A percentile compares a stretch with the other conserved stretches of the same genome.
phyloP scores from a whole-genome alignment of 1,140 invertebrate genomes.

The Varroa destructor region DNA sequence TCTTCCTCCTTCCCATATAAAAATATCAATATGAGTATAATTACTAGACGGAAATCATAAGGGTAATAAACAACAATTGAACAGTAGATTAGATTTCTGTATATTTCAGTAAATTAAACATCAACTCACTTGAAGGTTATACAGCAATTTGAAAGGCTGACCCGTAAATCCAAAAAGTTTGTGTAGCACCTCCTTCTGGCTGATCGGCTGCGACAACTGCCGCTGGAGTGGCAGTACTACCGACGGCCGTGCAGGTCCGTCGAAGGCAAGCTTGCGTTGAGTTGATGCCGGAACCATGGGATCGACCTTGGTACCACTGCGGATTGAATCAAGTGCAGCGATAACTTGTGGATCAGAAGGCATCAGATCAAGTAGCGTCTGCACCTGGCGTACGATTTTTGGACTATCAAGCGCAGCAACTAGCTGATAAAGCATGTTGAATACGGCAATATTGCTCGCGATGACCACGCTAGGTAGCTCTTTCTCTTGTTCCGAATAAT shows the following conservation, averaged over 20 bases:
- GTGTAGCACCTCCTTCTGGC: conserved; percentile 40
- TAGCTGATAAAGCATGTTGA: conserved; percentile 46
- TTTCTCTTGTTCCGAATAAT: conserved; percentile 41
- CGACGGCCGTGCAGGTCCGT: conserved; percentile 34
- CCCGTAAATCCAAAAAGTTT: conserved; percentile 41
- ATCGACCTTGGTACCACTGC: conserved; percentile 23
- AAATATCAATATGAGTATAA: conserved; percentile 19
- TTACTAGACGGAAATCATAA: conserved; percentile 22
- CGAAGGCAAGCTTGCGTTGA: conserved; percentile 31
- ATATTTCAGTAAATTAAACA: no score
- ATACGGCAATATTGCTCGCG: conserved; percentile 44
- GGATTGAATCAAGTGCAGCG: conserved; percentile 42
- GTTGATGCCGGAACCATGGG: conserved; percentile 30
- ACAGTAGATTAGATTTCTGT: conserved; percentile 21
- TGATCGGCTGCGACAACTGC: conserved; percentile 35
- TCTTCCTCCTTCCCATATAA: background rate
- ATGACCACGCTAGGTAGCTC: conserved; percentile 47
- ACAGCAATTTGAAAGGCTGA: conserved; percentile 44
- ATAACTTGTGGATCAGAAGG: conserved; percentile 45
- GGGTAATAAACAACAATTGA: conserved; percentile 25
- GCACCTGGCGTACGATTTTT: conserved; percentile 42
- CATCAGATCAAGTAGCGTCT: conserved; percentile 44
- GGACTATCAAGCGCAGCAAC: conserved; percentile 42
- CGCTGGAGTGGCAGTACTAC: conserved; percentile 38
- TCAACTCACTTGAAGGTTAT: conserved; percentile 45